Conservation (phyloP, 2,113 vertebrate species). For the Lamprologus tigripictilis region DNA sequence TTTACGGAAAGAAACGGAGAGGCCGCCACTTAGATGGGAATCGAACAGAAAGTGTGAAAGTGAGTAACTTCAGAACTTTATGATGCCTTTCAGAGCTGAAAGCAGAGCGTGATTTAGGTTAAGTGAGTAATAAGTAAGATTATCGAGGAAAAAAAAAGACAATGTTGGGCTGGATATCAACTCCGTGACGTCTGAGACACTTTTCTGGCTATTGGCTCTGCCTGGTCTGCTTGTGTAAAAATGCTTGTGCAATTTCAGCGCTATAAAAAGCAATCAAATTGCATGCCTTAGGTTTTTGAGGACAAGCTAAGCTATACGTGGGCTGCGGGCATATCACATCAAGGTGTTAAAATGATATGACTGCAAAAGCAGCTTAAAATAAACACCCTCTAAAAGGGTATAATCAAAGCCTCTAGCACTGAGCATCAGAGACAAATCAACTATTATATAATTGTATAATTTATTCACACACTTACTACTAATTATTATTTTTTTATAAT, state of each 20-base stretch:
- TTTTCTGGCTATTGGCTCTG: not conserved
- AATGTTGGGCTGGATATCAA: not conserved
- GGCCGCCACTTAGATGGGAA: conserved; percentile 40
- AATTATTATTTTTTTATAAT: not conserved
- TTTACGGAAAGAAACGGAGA: conserved; percentile 1
- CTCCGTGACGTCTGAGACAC: not conserved
- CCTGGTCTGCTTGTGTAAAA: not conserved
- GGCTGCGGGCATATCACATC: not conserved
- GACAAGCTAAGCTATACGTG: not conserved
- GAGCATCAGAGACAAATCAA: fast-evolving
- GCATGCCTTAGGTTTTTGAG: not conserved
- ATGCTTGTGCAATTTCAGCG: not conserved
- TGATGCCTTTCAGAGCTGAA: not conserved
- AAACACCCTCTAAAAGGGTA: not conserved
- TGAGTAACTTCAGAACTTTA: not conserved
- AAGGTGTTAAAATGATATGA: not conserved
- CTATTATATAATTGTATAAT: not conserved
- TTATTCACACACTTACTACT: not conserved
- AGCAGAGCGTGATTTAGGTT: not conserved
- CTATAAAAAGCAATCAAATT: not conserved
- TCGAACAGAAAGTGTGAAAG: conserved; percentile 10
- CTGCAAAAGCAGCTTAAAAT: not conserved
- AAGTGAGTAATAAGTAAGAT: not conserved
- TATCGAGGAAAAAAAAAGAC: not conserved
- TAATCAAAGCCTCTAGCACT: not conserved